Conservation (phyloP, 2,113 vertebrate species). For the Tor tambroides region DNA sequence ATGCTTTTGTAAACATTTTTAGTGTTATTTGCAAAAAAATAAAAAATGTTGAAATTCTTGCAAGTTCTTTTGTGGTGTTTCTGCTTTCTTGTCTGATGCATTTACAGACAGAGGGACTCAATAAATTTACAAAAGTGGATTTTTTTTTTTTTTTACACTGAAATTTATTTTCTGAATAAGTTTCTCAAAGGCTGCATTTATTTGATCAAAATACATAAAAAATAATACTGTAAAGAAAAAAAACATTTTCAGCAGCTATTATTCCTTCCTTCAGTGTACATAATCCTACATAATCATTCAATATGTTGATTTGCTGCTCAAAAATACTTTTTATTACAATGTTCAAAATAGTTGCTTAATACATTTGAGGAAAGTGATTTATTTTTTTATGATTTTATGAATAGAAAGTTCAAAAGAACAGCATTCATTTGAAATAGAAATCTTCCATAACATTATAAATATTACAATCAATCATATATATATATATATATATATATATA, state of each 20-base stretch:
- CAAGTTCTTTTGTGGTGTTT: conserved; percentile 50
- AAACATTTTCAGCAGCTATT: not conserved
- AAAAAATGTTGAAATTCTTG: conserved; percentile 68
- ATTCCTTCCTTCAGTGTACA: not conserved
- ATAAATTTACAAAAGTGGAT: not conserved
- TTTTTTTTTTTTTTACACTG: not conserved
- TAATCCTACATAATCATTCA: not conserved
- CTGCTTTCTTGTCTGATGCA: not conserved
- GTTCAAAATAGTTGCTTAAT: not conserved
- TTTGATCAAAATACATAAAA: not conserved
- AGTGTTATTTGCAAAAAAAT: conserved; percentile 81
- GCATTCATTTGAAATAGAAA: not conserved
- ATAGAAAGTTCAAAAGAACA: not conserved
- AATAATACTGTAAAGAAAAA: too few species aligned
- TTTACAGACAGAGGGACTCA: not conserved
- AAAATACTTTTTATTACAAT: not conserved
- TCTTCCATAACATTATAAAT: too few species aligned
- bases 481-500: too few species aligned
- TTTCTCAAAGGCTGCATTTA: not conserved
- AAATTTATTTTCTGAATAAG: not conserved
- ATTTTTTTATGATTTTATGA: too few species aligned
- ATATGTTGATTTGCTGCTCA: not conserved
- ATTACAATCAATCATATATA: too few species aligned
- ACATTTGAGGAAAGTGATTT: not conserved
- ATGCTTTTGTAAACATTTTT: conserved; percentile 85